Evolutionary conservation across 1,140 invertebrate genomes (phyloP).

Genomic region (Dufourea novaeangliae): DNA sequence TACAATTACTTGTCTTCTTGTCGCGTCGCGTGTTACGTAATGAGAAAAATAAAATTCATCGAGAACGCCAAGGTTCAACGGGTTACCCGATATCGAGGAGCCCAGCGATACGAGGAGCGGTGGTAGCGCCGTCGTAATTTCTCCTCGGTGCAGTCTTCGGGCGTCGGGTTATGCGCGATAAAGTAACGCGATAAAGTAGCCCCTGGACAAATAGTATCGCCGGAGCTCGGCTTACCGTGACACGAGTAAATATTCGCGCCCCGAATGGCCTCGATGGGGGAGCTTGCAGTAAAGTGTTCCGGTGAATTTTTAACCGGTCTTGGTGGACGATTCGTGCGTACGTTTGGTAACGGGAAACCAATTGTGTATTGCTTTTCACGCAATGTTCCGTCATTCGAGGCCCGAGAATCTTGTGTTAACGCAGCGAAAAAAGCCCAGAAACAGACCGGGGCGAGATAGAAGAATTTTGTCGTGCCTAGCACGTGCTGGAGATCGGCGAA

Average conservation of each 20-base stretch:
- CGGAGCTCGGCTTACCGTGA: slow-evolving; percentile 43
- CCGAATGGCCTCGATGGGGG: slow-evolving; percentile 7
- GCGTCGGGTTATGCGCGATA: slow-evolving; percentile 38
- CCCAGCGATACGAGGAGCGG: background rate
- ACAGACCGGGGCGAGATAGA: no score
- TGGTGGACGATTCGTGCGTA: no score
- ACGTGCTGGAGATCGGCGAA: no score
- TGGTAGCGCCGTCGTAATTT: background rate
- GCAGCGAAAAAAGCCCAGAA: no score
- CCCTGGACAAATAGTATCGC: slow-evolving; percentile 30
- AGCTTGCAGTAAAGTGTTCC: slow-evolving; percentile 36
- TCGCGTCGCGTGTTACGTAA: background rate
- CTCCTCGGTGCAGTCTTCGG: background rate
- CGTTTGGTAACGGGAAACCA: no score
- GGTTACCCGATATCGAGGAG: no score
- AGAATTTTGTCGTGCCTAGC: no score
- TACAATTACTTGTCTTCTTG: no score
- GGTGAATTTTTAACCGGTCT: slow-evolving; percentile 44
- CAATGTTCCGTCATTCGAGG: background rate
- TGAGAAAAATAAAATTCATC: background rate
- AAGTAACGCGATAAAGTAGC: slow-evolving; percentile 50
- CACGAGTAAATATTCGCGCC: slow-evolving; percentile 53
- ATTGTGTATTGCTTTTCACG: no score
- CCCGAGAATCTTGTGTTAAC: background rate
- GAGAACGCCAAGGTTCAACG: no score